These are phyloP conservation scores for Bagarius yarrelli DNA, from an alignment of 2,113 vertebrate genomes.

Conservation along the genomic window DNA sequence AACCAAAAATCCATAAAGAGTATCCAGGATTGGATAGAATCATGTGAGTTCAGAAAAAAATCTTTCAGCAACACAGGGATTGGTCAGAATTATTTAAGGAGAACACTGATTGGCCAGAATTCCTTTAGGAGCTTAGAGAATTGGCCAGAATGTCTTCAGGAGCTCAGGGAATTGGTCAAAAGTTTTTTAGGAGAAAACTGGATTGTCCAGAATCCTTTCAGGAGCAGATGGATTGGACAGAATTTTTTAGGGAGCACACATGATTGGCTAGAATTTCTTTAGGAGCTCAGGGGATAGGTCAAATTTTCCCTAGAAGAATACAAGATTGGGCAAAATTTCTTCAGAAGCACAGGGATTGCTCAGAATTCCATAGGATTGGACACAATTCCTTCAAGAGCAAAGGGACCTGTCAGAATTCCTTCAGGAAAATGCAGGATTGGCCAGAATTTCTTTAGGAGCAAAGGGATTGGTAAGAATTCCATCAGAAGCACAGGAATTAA, in stretches of 20 bases:
- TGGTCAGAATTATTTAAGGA: not conserved
- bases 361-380: too few species aligned
- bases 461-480: too few species aligned
- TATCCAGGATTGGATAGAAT: too few species aligned
- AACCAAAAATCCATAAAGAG: not conserved
- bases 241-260: not conserved
- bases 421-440: too few species aligned
- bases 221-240: not conserved
- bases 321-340: not conserved
- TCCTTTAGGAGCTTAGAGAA: too few species aligned
- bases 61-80: not conserved
- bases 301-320: too few species aligned
- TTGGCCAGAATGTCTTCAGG: not conserved
- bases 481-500: too few species aligned
- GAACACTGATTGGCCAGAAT: too few species aligned
- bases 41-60: not conserved
- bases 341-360: too few species aligned
- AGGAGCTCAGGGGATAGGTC: not conserved
- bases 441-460: too few species aligned
- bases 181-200: not conserved
- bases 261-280: not conserved
- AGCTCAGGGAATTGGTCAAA: not conserved
- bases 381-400: too few species aligned
- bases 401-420: too few species aligned
- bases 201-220: not conserved